Conservation (phyloP, 2,797 vertebrate species). For the Caiman crocodilus region DNA sequence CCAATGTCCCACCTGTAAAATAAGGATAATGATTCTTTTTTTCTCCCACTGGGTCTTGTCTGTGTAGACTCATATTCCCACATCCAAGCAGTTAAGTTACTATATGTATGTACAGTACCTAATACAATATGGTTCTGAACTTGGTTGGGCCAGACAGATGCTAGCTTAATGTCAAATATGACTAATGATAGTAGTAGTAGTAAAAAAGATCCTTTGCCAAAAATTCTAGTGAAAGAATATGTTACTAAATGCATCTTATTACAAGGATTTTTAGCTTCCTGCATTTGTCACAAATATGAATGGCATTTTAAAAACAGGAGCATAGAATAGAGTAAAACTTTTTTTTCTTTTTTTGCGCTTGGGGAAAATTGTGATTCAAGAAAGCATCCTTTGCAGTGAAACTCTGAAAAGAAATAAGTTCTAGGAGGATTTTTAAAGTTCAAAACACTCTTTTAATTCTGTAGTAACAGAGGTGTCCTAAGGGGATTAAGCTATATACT, state of each 20-base stretch:
- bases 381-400: conserved; percentile 32
- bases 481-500: conserved; percentile 42
- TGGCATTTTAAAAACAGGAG: conserved; percentile 29
- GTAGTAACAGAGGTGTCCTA: conserved; percentile 25
- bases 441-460: conserved; percentile 30
- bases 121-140: not conserved
- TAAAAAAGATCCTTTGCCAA: not conserved
- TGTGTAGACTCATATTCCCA: conserved; percentile 1
- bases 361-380: conserved; percentile 21
- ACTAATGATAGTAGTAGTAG: not conserved
- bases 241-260: not conserved
- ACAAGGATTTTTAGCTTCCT: not conserved
- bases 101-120: not conserved
- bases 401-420: conserved; percentile 39
- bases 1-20: not conserved
- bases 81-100: not conserved
- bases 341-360: not conserved
- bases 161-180: not conserved
- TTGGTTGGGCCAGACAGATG: not conserved
- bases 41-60: not conserved
- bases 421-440: conserved; percentile 38
- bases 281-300: not conserved
- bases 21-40: not conserved
- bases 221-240: not conserved
- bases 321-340: not conserved